Evolutionary conservation across 2,797 vertebrate genomes (phyloP).

Genomic region (Phyllotis vaccarum): DNA sequence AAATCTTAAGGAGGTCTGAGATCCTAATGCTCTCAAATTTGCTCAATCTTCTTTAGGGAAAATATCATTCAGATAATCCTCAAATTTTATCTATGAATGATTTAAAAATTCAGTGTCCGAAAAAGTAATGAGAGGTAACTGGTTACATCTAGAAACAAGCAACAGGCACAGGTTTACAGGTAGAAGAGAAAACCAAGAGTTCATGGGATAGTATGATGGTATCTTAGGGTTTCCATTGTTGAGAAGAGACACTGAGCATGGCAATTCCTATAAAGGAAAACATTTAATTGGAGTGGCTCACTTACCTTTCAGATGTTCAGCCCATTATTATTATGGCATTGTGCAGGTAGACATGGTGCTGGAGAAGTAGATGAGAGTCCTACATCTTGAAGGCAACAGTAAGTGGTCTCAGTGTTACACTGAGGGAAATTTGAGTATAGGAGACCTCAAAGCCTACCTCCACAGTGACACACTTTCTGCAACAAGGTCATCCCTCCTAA

Average conservation of each 20-base stretch:
- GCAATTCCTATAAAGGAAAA: not conserved
- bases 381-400: not conserved
- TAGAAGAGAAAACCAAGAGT: not conserved
- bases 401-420: not conserved
- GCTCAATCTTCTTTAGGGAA: not conserved
- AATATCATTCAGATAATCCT: not conserved
- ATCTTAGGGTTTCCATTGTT: not conserved
- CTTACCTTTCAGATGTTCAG: not conserved
- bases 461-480: not conserved
- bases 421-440: not conserved
- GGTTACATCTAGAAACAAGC: not conserved
- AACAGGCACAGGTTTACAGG: not conserved
- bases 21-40: constrained; percentile 6
- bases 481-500: not conserved
- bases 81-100: not conserved
- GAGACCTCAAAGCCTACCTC: not conserved
- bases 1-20: not conserved
- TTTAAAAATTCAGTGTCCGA: constrained; percentile 18
- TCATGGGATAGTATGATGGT: not conserved
- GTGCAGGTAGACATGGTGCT: not conserved
- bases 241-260: not conserved
- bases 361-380: not conserved
- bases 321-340: not conserved
- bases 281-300: not conserved
- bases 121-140: not conserved